Percentiles rank a stretch among this genome's conserved stretches.
Conservation (phyloP, 2,113 vertebrate species). For the Hemichromis elongatus region DNA sequence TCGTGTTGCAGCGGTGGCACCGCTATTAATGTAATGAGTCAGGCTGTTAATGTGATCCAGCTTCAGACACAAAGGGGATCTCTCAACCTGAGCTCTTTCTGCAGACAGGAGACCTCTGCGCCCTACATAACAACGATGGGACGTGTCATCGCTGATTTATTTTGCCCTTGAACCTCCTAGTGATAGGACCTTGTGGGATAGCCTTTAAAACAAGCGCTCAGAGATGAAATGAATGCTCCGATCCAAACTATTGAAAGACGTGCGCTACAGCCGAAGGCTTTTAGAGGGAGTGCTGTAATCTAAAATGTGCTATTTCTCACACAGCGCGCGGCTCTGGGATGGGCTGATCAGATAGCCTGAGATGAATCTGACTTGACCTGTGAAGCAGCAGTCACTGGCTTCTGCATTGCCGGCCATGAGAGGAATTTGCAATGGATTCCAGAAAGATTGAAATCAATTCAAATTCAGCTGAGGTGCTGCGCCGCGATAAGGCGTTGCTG, state of each 20-base stretch:
- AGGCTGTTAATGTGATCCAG: constrained; percentile 57
- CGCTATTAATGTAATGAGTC: constrained; percentile 67
- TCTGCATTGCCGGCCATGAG: constrained; percentile 33
- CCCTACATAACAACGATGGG: constrained; percentile 55
- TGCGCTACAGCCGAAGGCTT: constrained; percentile 46
- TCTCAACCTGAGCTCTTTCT: constrained; percentile 39
- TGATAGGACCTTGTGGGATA: constrained; percentile 56
- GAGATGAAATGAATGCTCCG: constrained; percentile 49
- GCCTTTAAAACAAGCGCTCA: constrained; percentile 42
- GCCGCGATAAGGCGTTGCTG: constrained; percentile 21
- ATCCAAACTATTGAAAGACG: constrained; percentile 36
- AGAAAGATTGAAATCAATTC: constrained; percentile 52
- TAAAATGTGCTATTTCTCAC: constrained; percentile 61
- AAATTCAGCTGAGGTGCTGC: constrained; percentile 21
- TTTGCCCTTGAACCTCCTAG: constrained; percentile 67
- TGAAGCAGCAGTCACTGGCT: constrained; percentile 38
- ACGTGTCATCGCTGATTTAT: constrained; percentile 69
- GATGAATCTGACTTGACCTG: constrained; percentile 61
- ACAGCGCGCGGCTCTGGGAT: constrained; percentile 23
- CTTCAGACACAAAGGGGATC: constrained; percentile 57
- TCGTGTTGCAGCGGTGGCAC: constrained; percentile 36
- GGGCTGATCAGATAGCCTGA: constrained; percentile 45
- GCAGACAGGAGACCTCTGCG: constrained; percentile 51
- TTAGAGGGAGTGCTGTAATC: constrained; percentile 46
- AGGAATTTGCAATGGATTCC: constrained; percentile 58